These are phyloP conservation scores for Thera obeliscata DNA, from an alignment of 2,888 invertebrate species.

Conservation along the genomic window DNA sequence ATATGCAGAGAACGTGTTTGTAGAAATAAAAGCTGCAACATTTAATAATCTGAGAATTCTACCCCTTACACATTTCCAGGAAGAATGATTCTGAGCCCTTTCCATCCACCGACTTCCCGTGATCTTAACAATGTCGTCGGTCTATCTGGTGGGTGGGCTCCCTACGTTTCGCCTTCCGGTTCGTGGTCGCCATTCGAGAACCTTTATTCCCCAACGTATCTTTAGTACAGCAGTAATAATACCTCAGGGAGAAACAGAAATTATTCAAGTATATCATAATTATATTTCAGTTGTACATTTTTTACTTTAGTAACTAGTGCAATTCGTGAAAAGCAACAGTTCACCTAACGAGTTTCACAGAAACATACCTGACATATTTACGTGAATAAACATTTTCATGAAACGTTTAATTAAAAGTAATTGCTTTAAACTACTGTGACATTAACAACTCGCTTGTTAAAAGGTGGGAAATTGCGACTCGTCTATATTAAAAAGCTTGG, in stretches of 20 bases:
- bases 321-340: conserved; percentile 1
- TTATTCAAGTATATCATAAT: not conserved
- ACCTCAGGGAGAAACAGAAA: not conserved
- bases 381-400: conserved; percentile 13
- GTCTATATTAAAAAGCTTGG: not conserved
- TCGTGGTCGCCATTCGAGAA: too few relatives aligned
- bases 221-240: too few relatives aligned
- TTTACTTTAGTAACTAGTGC: not conserved
- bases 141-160: too few relatives aligned
- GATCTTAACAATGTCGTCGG: too few relatives aligned
- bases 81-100: too few relatives aligned
- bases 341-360: conserved; percentile 14
- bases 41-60: too few relatives aligned
- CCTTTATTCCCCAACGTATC: too few relatives aligned
- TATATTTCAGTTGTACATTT: not conserved
- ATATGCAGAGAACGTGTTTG: too few relatives aligned
- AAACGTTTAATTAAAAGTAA: conserved; percentile 18
- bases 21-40: too few relatives aligned
- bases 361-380: conserved; percentile 12
- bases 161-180: too few relatives aligned
- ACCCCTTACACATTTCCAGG: too few relatives aligned
- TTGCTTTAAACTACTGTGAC: conserved; percentile 11
- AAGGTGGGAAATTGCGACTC: conserved; percentile 1
- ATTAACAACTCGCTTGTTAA: conserved; percentile 4
- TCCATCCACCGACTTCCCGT: too few relatives aligned